phyloP scores from a whole-genome alignment of 92 coral and sea anemone genomes.

The Umimayanthus kanabou region DNA sequence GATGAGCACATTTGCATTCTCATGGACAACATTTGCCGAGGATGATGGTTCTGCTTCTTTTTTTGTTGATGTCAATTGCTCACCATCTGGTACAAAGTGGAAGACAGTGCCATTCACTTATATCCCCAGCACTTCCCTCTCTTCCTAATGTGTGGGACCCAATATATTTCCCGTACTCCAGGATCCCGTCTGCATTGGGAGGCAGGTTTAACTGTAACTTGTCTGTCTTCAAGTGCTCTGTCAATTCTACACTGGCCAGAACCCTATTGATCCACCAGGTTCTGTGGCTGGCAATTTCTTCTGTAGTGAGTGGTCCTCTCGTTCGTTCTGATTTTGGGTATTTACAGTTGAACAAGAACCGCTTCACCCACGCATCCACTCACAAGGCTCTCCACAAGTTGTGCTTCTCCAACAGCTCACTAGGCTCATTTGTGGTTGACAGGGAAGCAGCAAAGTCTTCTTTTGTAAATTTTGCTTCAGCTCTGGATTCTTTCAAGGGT shows the following conservation, averaged over 20 bases:
- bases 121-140: no score
- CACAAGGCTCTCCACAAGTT: constrained; percentile 39
- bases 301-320: constrained; percentile 5
- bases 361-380: background rate
- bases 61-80: no score
- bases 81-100: no score
- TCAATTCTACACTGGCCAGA: constrained; percentile 7
- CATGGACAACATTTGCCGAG: no score
- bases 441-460: constrained; percentile 40
- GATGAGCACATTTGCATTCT: no score
- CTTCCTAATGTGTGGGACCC: no score
- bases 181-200: constrained; percentile 3
- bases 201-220: constrained; percentile 11
- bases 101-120: no score
- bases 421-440: constrained; percentile 34
- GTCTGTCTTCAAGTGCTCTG: constrained; percentile 17
- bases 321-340: background rate
- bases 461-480: constrained; percentile 45
- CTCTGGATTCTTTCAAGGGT: constrained; percentile 26
- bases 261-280: constrained; percentile 50
- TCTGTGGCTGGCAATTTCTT: constrained; percentile 37
- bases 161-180: background rate
- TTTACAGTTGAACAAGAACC: constrained; percentile 12
- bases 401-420: constrained; percentile 35
- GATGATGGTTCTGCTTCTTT: no score